Conservation (phyloP, 64 coral and sea anemone genomes). For the Montipora cactus region DNA sequence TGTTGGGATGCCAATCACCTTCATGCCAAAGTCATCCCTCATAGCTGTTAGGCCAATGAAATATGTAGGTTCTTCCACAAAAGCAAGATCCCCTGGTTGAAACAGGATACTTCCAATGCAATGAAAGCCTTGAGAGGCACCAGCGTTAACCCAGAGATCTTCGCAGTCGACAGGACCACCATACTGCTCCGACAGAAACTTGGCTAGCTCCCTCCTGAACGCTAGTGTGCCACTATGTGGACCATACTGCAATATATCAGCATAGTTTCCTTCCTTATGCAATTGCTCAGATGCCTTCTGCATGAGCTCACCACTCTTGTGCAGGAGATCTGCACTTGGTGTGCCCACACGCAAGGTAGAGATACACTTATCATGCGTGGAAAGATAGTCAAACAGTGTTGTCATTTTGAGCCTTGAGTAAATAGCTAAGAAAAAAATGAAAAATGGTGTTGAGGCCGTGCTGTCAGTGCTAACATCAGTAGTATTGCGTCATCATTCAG, state of each 20-base stretch:
- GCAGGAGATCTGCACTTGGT: conserved; percentile 6
- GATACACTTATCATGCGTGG: neutral
- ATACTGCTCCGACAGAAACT: conserved; percentile 80
- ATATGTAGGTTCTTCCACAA: conserved; percentile 96
- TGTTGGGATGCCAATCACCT: conserved; percentile 66
- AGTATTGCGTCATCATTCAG: no score
- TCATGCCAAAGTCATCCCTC: conserved; percentile 72
- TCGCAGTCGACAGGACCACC: conserved; percentile 51
- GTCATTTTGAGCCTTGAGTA: conserved; percentile 26
- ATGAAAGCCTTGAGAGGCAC: conserved; percentile 77
- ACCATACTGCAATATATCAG: conserved; percentile 82
- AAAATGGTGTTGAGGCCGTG: no score
- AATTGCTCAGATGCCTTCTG: conserved; percentile 8
- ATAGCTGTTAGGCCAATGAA: conserved; percentile 68
- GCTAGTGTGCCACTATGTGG: conserved; percentile 61
- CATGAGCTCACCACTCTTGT: conserved; percentile 29
- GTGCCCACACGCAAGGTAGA: neutral
- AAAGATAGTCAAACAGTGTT: conserved; percentile 43
- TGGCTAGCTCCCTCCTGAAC: conserved; percentile 70
- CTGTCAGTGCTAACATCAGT: no score
- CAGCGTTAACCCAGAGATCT: conserved; percentile 78
- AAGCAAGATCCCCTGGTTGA: conserved; percentile 68
- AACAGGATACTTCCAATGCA: conserved; percentile 64
- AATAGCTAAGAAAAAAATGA: neutral
- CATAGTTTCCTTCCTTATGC: conserved; percentile 37